Evolutionary conservation across 30 jellyfish, hydroid and myxozoan genomes (phyloP).

Genomic region (Pseudorhiza aurosa): DNA sequence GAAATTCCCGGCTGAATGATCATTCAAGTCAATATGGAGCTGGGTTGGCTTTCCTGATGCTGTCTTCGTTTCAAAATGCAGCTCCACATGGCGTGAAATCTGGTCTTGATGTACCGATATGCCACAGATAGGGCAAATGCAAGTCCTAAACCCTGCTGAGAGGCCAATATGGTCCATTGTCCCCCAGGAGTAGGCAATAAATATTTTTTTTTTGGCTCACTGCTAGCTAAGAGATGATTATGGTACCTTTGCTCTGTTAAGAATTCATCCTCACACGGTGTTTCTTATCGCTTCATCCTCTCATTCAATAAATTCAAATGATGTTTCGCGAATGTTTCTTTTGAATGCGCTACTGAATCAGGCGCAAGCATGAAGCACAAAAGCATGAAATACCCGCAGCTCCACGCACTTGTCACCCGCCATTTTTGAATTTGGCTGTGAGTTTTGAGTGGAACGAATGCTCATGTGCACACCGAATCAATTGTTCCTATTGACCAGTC

Average conservation of each 20-base stretch:
- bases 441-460: conserved; percentile 13
- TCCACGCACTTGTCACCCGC: conserved; percentile 61
- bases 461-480: conserved; percentile 20
- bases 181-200: neutral
- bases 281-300: neutral
- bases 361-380: conserved; percentile 60
- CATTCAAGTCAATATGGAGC: neutral
- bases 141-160: conserved; percentile 60
- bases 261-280: neutral
- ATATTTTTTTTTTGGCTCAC: too few relatives aligned
- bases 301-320: neutral
- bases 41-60: neutral
- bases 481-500: conserved; percentile 6
- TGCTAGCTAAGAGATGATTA: too few relatives aligned
- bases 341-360: conserved; percentile 46
- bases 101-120: conserved; percentile 70
- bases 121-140: conserved; percentile 83
- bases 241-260: too few relatives aligned
- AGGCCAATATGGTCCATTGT: conserved; percentile 37
- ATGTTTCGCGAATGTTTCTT: neutral
- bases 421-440: conserved; percentile 46
- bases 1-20: neutral
- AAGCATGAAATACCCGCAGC: conserved; percentile 81
- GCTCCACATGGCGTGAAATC: conserved; percentile 78
- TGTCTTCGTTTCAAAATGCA: conserved; percentile 44